Evolutionary conservation across 1,140 invertebrate species (phyloP), one percentile per base, ranked within the genome.

Genomic region (Anastrepha obliqua): DNA sequence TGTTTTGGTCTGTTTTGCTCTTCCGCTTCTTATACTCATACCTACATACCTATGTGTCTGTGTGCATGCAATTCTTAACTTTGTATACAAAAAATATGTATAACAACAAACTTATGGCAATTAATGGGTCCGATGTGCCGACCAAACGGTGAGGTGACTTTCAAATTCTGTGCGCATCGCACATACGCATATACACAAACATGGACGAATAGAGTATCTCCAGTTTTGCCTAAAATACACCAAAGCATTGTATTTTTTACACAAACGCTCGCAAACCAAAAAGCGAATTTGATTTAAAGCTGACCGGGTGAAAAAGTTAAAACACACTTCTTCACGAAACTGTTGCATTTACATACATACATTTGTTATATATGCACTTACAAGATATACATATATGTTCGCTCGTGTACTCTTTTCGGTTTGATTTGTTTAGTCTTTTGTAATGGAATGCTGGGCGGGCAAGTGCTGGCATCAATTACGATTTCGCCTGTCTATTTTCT

Each of bases 391-490:
- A n/a, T 65, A 29, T 55, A 7, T 29, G n/a, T 65, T 29, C 17
- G 64, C 29, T 65, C 64, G 29, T 17, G 64, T 29, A 65, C 5
- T 65, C 9, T 29, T 11, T 7, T 42, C 44, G 67, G 13, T 74
- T 42, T 13, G 67, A 44, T 74, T 74, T 74, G 67, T 74, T 74
- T 74, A 74, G 67, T 74, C 67, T 74, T 74, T 47, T 74, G 67
- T 74, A 47, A 17, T 74, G 42, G 44, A 74, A 44, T 74, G 42
- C 39, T 20, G 42, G 13, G 67, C 67, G 44, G 67, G 67, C 39
- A 17, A 74, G 67, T 74, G 64, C 39, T 64, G 65, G 65, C 39
- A 74, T 74, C 39, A 74, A 74, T 74, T 44, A 74, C 67, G 42
- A 17, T 17, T 74, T 17, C 9, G 5, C 44, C 44, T 15, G 42